Evolutionary conservation across 2,888 invertebrate genomes (phyloP).

Genomic region (Philonicus albiceps): DNA sequence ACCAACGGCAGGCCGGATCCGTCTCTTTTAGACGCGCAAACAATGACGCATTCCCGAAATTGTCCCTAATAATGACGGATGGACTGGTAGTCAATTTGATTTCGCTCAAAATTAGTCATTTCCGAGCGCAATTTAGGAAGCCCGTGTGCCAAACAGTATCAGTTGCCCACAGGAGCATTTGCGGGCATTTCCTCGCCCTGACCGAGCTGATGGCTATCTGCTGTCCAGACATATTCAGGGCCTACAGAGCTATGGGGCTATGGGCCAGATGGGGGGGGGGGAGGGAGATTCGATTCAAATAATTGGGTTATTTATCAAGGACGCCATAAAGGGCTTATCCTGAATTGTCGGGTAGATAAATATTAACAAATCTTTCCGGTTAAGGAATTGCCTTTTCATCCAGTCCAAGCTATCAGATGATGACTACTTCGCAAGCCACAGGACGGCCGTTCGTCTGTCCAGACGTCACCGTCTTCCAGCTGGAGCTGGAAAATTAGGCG

Average conservation of each 20-base stretch:
- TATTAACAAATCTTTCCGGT: slow-evolving; percentile 34
- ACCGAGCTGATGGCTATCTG: background rate
- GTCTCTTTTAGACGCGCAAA: background rate
- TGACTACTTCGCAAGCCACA: background rate
- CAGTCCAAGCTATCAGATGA: background rate
- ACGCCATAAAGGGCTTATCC: slow-evolving; percentile 38
- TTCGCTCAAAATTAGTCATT: slow-evolving; percentile 31
- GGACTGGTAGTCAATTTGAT: background rate
- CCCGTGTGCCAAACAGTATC: background rate
- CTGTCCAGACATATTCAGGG: background rate
- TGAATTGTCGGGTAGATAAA: slow-evolving; percentile 37
- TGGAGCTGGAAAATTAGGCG: slow-evolving; percentile 29
- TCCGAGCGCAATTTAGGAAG: slow-evolving; percentile 1
- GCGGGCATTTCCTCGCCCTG: background rate
- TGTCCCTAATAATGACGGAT: slow-evolving; percentile 27
- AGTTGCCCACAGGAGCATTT: background rate
- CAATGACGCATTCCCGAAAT: slow-evolving; percentile 11
- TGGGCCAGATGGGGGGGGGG: slow-evolving; percentile 7
- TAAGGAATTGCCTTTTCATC: background rate
- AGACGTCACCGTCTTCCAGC: background rate
- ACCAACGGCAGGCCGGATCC: background rate
- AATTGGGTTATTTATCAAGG: slow-evolving; percentile 38
- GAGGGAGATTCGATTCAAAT: slow-evolving; percentile 35
- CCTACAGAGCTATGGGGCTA: background rate
- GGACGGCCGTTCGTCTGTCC: background rate